Conservation (phyloP, 2,888 invertebrate genomes). For the Folsomia manolachei region DNA sequence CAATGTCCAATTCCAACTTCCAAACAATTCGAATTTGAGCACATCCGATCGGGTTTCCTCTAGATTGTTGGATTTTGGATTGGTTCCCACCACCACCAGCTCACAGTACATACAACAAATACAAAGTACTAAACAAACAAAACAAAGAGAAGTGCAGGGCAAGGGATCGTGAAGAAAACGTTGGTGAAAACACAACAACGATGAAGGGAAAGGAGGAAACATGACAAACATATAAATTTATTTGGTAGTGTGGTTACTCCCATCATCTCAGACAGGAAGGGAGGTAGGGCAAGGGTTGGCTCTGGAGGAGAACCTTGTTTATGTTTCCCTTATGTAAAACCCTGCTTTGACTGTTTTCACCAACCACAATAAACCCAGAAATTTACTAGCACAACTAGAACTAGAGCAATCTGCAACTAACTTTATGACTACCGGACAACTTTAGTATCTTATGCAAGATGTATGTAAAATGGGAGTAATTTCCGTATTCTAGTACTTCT, state of each 20-base stretch:
- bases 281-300: neutral
- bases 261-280: neutral
- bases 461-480: too few relatives aligned
- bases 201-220: too few relatives aligned
- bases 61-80: neutral
- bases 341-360: too few relatives aligned
- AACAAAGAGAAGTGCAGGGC: neutral
- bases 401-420: too few relatives aligned
- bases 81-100: neutral
- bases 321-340: too few relatives aligned
- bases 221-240: neutral
- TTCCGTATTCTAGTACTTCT: too few relatives aligned
- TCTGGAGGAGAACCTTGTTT: too few relatives aligned
- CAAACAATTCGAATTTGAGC: neutral
- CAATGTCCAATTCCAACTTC: slow-evolving; percentile 11
- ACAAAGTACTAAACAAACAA: neutral
- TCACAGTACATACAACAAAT: neutral
- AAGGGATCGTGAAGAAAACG: too few relatives aligned
- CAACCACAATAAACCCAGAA: too few relatives aligned
- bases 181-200: neutral
- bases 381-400: too few relatives aligned
- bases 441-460: too few relatives aligned
- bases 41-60: neutral
- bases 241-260: neutral
- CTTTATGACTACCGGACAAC: too few relatives aligned